Evolutionary conservation across 2,113 vertebrate species (phyloP).

Genomic region (Amia ocellicauda): DNA sequence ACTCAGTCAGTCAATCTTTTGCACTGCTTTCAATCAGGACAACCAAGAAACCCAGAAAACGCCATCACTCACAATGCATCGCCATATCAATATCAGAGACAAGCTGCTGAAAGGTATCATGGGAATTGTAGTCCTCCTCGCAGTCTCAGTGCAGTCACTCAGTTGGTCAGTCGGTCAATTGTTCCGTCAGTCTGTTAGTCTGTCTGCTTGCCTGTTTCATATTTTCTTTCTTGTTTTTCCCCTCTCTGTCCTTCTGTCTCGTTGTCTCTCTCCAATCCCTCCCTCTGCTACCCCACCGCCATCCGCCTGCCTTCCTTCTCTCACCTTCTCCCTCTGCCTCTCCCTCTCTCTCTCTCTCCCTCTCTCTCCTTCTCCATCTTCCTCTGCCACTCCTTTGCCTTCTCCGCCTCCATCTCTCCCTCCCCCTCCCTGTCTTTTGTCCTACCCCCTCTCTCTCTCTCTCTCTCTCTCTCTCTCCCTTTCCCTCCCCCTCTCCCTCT

Average conservation of each 20-base stretch:
- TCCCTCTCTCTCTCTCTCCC: constrained; percentile 9
- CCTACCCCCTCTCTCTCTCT: not conserved
- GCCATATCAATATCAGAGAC: too few relatives aligned
- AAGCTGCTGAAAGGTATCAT: too few relatives aligned
- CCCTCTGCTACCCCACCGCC: constrained; percentile 15
- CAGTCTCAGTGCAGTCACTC: not conserved
- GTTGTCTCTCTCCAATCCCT: not conserved
- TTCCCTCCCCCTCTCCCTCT: constrained; percentile 6
- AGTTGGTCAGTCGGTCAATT: not conserved
- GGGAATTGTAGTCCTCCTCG: not conserved
- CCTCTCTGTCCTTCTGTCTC: constrained; percentile 19
- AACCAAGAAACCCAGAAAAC: not conserved
- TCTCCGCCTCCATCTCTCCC: constrained; percentile 25
- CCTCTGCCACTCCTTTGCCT: too few relatives aligned
- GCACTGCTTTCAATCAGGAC: constrained; percentile 3
- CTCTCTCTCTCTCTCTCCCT: not conserved
- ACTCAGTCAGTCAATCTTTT: not conserved
- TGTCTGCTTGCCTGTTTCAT: constrained; percentile 17
- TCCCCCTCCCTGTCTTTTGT: constrained; percentile 13
- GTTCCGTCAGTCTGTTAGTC: not conserved
- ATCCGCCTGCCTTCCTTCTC: not conserved
- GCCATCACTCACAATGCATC: constrained; percentile 16
- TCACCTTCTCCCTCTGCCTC: too few relatives aligned
- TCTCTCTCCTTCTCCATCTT: too few relatives aligned
- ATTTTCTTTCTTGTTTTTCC: constrained; percentile 24